Base-by-base conservation (phyloP, 2,888 invertebrate genomes). In the Hydroisotoma schaefferi region DNA sequence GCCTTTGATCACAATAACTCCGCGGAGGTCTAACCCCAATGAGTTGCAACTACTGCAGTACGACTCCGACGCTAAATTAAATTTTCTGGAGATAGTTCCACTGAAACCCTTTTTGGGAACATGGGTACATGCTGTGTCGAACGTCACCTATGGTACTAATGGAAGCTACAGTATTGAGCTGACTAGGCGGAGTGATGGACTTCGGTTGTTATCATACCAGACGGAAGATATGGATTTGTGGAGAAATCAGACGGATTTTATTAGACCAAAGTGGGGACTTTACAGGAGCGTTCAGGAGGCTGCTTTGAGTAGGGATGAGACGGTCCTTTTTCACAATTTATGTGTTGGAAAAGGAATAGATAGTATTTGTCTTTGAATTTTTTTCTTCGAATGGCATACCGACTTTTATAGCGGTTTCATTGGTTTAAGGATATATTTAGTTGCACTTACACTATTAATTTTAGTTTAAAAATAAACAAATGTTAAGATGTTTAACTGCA, bases 1-100 rank as follows among this genome's bases (percentile, higher is more conserved):
- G 48, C 69, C 69, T 2, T 25, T 69, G 0, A 65, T 69, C n/a
- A 69, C 67, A 2, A 38, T 69, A 6, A 69, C 67, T 4, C 61
- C 67, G 1, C 25, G 63, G n/a, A 56, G 53, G 54, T 47, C 54
- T 8, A 54, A 46, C 26, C 54, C 63, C 1, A 59, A 63, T 47
- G 23, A 40, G 0, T 15, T 62, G 0, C 58, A 62, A 29, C 12
- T 62, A 3, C 43, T 62, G 6, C 55, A 62, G 25, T 55, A 58
- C n/a, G 52, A 54, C 12, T 55, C 57, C 18, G 28, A 29, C 15
- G 58, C 52, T n/a, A 43, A 5, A 2, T 49, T 15, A 8, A 22
- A n/a, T 1, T 58, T 58, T 23, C 22, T 62, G 38, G 47, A 18
- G 2, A 5, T 8, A 2, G 28, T 26, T 15, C 38, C 26, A 4